Evolutionary conservation across 2,888 invertebrate species (phyloP), one percentile per base, ranked within the genome.

Genomic region (Megamerina dolium): DNA sequence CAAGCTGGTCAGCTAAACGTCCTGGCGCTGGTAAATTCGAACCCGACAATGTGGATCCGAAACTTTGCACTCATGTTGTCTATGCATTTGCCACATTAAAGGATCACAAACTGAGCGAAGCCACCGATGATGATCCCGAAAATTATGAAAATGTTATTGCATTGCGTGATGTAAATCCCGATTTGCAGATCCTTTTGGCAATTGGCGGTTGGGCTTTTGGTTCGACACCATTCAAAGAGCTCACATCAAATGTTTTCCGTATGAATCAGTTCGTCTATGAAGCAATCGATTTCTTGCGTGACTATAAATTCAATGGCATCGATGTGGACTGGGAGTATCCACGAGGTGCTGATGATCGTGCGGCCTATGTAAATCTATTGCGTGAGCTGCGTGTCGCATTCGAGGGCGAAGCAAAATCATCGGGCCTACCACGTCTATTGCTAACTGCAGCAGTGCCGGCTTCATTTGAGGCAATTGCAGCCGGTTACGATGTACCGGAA

Each of bases 201-300:
- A 89, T 95, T 55, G 95, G 95, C 44, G 95, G 95, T 16, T 95
- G 94, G 94, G 91, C 91, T 1, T 94, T 94, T 61, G 94, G 94
- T 10, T 93, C 94, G 2, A 91, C 90, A 0, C 92, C 92, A 3
- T 92, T 91, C 77, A 91, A 90, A 74, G 91, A 92, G 66, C 76
- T 93, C 31, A 92, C 92, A 0, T 85, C 86, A 46, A 93, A 90
- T 65, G 85, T 87, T 4, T 92, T 87, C 79, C 80, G 92, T 34
- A 92, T 92, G 90, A 92, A 92, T 66, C 90, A 91, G 65, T 94
- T 94, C 65, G 92, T 93, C 4, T 94, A 93, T 65, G 90, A 92
- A 69, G 89, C 92, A 14, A 92, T 93, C 46, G 92, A 94, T 55
- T 93, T 92, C 74, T 76, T 94, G 38, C 76, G 93, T 35, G 88